Conservation (phyloP, 2,888 invertebrate species). For the Callyntrura guangdongensis region DNA sequence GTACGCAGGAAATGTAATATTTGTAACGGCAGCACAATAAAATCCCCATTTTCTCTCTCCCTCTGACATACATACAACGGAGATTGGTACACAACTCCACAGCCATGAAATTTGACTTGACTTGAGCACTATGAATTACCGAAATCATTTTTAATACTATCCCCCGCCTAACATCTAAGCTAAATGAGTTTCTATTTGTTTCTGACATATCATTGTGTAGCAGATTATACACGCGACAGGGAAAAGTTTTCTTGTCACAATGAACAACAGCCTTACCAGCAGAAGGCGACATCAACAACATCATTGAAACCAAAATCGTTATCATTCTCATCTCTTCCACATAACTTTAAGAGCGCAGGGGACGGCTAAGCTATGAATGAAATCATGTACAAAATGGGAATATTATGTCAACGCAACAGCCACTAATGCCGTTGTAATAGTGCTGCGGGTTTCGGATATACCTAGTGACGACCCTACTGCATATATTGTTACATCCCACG, state of each 20-base stretch:
- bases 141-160: conserved; percentile 15
- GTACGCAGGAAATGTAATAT: background rate
- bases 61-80: no score
- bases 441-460: background rate
- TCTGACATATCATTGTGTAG: conserved; percentile 21
- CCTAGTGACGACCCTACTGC: background rate
- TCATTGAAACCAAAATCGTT: background rate
- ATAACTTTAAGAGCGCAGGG: background rate
- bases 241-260: conserved; percentile 19
- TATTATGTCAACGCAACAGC: background rate
- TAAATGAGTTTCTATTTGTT: background rate
- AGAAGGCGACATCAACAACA: background rate
- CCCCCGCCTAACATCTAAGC: background rate
- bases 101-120: no score
- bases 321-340: conserved; percentile 14
- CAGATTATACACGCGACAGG: conserved; percentile 2
- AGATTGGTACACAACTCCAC: no score
- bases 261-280: background rate
- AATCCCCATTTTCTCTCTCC: background rate
- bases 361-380: conserved; percentile 1
- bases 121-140: background rate
- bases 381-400: conserved; percentile 15
- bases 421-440: background rate
- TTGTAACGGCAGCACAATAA: background rate
- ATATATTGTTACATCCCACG: background rate